Conservation (phyloP, 1,140 invertebrate species). For the Cyphomyrmex costatus region DNA sequence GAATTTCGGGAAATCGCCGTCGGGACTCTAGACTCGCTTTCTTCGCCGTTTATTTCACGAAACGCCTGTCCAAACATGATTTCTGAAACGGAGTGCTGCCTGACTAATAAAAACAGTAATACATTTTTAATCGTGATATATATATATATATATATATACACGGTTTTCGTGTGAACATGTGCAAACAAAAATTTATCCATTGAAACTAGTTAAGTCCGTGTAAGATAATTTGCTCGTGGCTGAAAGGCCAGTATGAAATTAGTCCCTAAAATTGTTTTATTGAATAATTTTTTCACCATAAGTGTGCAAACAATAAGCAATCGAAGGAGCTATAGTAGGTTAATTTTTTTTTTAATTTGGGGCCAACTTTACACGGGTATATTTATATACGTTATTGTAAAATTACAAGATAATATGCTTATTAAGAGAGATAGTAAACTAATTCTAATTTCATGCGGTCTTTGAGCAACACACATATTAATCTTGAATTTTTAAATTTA, state of each 20-base stretch:
- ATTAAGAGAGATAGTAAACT: background rate
- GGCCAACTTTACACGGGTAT: too few relatives aligned
- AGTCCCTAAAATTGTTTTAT: too few relatives aligned
- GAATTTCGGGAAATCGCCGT: constrained; percentile 57
- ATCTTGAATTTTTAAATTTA: background rate
- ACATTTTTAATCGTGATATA: background rate
- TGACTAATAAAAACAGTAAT: background rate
- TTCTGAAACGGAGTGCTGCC: constrained; percentile 1
- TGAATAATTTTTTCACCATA: too few relatives aligned
- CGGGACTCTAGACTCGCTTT: constrained; percentile 42
- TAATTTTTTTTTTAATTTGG: too few relatives aligned
- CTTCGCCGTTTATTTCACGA: constrained; percentile 30
- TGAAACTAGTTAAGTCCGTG: too few relatives aligned
- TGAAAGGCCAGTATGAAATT: too few relatives aligned
- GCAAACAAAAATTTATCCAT: too few relatives aligned
- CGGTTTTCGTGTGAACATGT: too few relatives aligned
- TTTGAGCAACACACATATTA: background rate
- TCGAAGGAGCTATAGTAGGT: too few relatives aligned
- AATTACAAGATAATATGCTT: background rate
- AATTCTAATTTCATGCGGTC: background rate
- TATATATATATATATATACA: background rate
- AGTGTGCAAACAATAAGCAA: too few relatives aligned
- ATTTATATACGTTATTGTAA: background rate
- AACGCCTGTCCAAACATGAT: constrained; percentile 7
- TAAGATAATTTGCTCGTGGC: too few relatives aligned